Conservation (phyloP, 2,113 vertebrate species). For the Archilochus colubris region DNA sequence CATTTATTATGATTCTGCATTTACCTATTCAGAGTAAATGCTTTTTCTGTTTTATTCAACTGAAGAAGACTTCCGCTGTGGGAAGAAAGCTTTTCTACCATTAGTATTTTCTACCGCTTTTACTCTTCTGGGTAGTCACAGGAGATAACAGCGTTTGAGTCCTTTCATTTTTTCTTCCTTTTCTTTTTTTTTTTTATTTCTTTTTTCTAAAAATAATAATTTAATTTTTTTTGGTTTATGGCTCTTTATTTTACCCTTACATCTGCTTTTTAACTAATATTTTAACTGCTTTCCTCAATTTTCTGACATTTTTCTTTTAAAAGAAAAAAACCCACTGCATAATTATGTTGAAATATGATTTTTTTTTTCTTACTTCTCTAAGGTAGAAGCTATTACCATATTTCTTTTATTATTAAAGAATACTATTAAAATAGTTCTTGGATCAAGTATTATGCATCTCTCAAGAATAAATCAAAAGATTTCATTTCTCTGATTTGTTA, state of each 20-base stretch:
- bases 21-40: neutral
- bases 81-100: neutral
- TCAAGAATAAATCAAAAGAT: neutral
- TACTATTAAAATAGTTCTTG: neutral
- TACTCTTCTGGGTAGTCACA: neutral
- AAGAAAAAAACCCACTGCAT: neutral
- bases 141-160: neutral
- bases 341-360: too few relatives aligned
- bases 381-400: neutral
- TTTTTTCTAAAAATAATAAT: neutral
- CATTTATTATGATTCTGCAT: neutral
- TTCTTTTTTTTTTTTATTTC: neutral
- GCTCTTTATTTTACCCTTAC: neutral
- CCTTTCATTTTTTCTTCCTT: fast-evolving
- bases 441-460: neutral
- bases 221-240: too few relatives aligned
- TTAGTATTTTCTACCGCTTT: neutral
- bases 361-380: neutral
- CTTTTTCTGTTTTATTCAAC: neutral
- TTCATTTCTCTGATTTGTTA: neutral
- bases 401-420: too few relatives aligned
- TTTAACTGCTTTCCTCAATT: neutral
- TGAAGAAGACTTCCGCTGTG: neutral
- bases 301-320: neutral
- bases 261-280: neutral